Evolutionary conservation across 2,888 invertebrate species (phyloP).

Genomic region (Unio pictorum): DNA sequence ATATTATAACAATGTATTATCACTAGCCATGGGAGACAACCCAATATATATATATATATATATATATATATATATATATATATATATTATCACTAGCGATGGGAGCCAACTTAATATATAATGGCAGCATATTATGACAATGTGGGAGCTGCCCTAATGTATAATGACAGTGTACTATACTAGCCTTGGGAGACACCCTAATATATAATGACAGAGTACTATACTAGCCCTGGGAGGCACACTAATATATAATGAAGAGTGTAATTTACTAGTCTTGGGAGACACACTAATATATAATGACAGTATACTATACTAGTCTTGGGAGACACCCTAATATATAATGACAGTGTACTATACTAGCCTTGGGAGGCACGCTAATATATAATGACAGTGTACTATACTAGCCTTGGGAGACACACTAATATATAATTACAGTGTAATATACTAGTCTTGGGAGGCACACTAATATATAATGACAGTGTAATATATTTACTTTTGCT

Average conservation of each 20-base stretch:
- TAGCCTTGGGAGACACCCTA: background rate
- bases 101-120: background rate
- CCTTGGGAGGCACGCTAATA: background rate
- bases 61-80: slow-evolving; percentile 10
- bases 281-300: too few species aligned
- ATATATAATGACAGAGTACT: background rate
- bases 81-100: slow-evolving; percentile 10
- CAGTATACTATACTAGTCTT: background rate
- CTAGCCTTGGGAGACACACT: background rate
- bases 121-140: background rate
- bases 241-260: slow-evolving; percentile 22
- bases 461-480: background rate
- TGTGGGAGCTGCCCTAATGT: background rate
- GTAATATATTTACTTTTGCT: background rate
- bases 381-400: slow-evolving; percentile 25
- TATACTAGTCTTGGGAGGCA: background rate
- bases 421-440: slow-evolving; percentile 22
- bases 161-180: slow-evolving; percentile 23
- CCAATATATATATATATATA: slow-evolving; percentile 7
- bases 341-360: background rate
- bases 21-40: background rate
- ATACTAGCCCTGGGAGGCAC: background rate
- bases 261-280: background rate
- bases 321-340: background rate
- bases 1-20: background rate